A percentile compares a stretch with the other conserved stretches of the same genome.
These are phyloP conservation scores for Trematomus loennbergii DNA, from an alignment of 2,113 vertebrate genomes.

Conservation along the genomic window DNA sequence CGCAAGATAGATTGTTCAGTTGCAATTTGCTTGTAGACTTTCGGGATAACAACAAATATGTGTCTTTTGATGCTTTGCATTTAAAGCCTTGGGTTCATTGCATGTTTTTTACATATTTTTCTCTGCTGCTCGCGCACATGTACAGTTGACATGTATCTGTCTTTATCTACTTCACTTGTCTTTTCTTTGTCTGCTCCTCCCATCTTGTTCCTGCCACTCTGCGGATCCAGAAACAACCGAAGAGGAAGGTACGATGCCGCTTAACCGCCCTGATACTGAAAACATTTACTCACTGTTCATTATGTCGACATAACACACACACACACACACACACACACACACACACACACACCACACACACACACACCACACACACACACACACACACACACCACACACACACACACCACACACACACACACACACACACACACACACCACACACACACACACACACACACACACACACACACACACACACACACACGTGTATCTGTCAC, in stretches of 20 bases:
- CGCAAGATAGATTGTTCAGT: background rate
- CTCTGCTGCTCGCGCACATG: background rate
- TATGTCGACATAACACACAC: conserved; percentile 7
- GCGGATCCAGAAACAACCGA: conserved; percentile 91
- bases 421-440: too few relatives aligned
- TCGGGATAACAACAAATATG: background rate
- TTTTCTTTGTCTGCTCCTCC: conserved; percentile 22
- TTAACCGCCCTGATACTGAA: conserved; percentile 82
- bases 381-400: too few relatives aligned
- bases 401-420: too few relatives aligned
- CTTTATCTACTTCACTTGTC: conserved; percentile 27
- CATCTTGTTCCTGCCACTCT: conserved; percentile 27
- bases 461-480: background rate
- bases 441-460: too few relatives aligned
- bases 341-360: too few relatives aligned
- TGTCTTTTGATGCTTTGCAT: conserved; percentile 11
- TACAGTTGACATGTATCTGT: conserved; percentile 4
- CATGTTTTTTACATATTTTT: conserved; percentile 19
- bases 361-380: too few relatives aligned
- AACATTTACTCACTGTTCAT: conserved; percentile 1
- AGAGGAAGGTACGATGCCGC: conserved; percentile 94
- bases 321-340: too few relatives aligned
- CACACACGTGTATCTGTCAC: background rate
- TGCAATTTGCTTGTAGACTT: background rate
- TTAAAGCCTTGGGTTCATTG: conserved; percentile 4